Base-by-base conservation (phyloP, 64 coral and sea anemone species). In the Dendrophyllia cribrosa region DNA sequence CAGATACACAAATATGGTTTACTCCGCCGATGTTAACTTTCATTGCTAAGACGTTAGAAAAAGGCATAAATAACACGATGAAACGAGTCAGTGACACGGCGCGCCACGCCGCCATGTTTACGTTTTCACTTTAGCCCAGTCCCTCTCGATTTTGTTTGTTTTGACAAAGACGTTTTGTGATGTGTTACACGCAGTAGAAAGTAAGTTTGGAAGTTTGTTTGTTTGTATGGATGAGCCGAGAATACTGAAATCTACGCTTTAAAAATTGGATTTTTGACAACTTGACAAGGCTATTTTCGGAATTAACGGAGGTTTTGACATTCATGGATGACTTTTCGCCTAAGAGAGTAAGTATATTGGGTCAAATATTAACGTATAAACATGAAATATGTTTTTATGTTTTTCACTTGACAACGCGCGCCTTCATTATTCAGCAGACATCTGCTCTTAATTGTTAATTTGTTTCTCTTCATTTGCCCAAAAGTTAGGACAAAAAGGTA, bases 281-380 rank as follows among this genome's bases (percentile, higher is more conserved):
- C 21, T 55, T 23, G 16, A 75, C 51, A n/a, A 23, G 75, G 12
- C n/a, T 9, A 23, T 77, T 22, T 77, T 53, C 51, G 75, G 10
- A 2, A 23, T 75, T 55, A 22, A 4, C 11, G 49, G 49, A 58
- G 13, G 19, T 19, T 17, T 64, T 64, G 82, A 45, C 66, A 91
- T 91, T 70, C 58, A 91, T 91, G 89, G 89, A 91, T 91, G 89
- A 82, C 77, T 83, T 83, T 91, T 70, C 77, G 24, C 22, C 66
- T 91, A 91, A 91, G 89, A 91, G 89, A 70, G 89, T 91, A 80
- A 72, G 89, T 91, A 91, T 44, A 62, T 46, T 69, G 17, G 34
- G 8, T 65, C 10, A 59, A 43, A 43, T 12, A 17, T 78, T 58
- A 10, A 56, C 53, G 11, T 79, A 6, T 58, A 17, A 23, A 60